phyloP scores from a whole-genome alignment of 2,888 invertebrate genomes.

The Aspidiotus destructor region DNA sequence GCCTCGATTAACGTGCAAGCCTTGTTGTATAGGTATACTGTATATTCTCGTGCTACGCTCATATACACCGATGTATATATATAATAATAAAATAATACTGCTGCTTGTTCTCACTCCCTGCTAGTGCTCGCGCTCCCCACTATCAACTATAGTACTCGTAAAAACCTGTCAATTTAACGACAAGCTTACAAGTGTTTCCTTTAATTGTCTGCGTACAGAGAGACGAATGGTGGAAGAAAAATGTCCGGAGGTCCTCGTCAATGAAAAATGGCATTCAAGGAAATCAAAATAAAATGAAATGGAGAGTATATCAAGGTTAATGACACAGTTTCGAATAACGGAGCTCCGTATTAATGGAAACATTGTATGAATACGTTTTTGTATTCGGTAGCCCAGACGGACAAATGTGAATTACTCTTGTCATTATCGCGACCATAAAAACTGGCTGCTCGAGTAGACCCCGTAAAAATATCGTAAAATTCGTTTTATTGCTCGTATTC shows the following conservation, averaged over 20 bases:
- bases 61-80: too few relatives aligned
- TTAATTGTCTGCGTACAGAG: conserved; percentile 13
- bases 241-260: neutral
- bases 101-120: neutral
- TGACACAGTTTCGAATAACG: conserved; percentile 26
- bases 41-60: neutral
- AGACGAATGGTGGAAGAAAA: neutral
- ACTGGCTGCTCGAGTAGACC: conserved; percentile 29
- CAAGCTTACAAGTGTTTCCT: conserved; percentile 23
- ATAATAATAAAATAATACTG: neutral
- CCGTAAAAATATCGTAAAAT: conserved; percentile 31
- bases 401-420: conserved; percentile 29
- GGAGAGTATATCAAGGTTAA: conserved; percentile 26
- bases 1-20: neutral
- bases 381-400: conserved; percentile 27
- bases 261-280: neutral
- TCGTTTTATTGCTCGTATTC: conserved; percentile 31
- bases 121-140: conserved; percentile 5
- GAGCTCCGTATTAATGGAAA: conserved; percentile 22
- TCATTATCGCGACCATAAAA: conserved; percentile 30
- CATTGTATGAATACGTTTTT: conserved; percentile 16
- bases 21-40: neutral
- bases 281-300: neutral
- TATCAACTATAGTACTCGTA: conserved; percentile 3
- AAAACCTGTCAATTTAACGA: conserved; percentile 23